Evolutionary conservation across 2,888 invertebrate genomes (phyloP), one percentile per base, ranked within the genome.

Genomic region (Yponomeuta malinellus): DNA sequence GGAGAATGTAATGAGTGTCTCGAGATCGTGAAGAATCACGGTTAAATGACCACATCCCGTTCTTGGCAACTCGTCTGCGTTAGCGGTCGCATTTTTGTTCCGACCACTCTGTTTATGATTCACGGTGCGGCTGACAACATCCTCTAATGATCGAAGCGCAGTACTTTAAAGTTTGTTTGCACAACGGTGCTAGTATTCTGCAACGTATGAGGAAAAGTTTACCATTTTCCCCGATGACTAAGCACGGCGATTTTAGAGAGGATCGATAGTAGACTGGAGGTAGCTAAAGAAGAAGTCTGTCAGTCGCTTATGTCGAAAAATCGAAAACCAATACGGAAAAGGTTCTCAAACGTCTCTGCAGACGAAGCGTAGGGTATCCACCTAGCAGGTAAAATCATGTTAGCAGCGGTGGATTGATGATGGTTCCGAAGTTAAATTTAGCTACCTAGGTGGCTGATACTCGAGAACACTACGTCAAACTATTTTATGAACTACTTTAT

Each of bases 11-110:
- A 33, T 43, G n/a, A 67, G 15, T 6, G 37, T 37, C 37, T n/a
- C 29, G 48, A 23, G 48, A 23, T 68, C 52, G 15, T 52, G 48
- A 12, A 63, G 70, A 70, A 70, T 64, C 70, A 70, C 70, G 77
- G 89, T 84, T 86, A 88, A 89, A 90, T 88, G 89, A 85, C 86
- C 87, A 87, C 89, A 90, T 91, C 91, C 89, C 90, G 90, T 86
- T 84, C 81, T 80, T 80, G 85, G 83, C 83, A 82, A 81, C 83
- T 78, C 43, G 52, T 68, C 59, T 59, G 79, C 80, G 88, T 85
- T 83, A 85, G 86, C 82, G 83, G 84, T 82, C 37, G 37, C 63
- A 37, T 63, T 69, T 87, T 88, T 89, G 89, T 88, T 89, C 87
- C 86, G 84, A 84, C 82, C 81, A 76, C 79, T 78, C 80, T 80